These are phyloP conservation scores for Hyppa rectilinea DNA, from an alignment of 2,888 invertebrate genomes.

Conservation along the genomic window DNA sequence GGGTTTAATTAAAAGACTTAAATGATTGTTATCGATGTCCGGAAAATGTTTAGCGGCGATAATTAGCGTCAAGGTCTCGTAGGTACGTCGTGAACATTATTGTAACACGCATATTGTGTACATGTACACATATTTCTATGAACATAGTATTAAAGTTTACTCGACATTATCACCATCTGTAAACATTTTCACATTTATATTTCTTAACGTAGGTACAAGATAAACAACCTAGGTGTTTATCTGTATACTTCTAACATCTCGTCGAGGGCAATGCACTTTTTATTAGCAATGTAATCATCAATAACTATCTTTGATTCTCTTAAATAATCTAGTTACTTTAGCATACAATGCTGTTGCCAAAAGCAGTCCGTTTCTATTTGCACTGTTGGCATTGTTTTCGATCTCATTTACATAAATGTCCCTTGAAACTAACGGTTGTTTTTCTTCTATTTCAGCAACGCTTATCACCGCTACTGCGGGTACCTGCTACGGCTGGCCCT, in stretches of 20 bases:
- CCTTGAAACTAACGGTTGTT: slow-evolving; percentile 35
- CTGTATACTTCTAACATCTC: slow-evolving; percentile 53
- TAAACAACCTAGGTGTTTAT: too few species aligned
- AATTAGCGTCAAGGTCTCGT: slow-evolving; percentile 60
- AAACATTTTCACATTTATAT: slow-evolving; percentile 63
- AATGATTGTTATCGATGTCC: slow-evolving; percentile 49
- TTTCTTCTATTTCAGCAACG: slow-evolving; percentile 84
- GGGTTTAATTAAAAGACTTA: slow-evolving; percentile 43
- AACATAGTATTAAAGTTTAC: slow-evolving; percentile 46
- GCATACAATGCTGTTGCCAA: slow-evolving; percentile 59
- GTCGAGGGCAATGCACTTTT: slow-evolving; percentile 65
- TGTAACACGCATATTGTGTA: slow-evolving; percentile 38
- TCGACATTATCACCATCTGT: slow-evolving; percentile 60
- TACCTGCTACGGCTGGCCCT: slow-evolving; percentile 91
- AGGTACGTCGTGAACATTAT: slow-evolving; percentile 29
- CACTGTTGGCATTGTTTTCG: slow-evolving; percentile 52
- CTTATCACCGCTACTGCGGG: slow-evolving; percentile 90
- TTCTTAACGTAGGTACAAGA: slow-evolving; percentile 55
- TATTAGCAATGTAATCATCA: slow-evolving; percentile 59
- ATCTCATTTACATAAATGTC: slow-evolving; percentile 30
- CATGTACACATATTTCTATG: slow-evolving; percentile 15
- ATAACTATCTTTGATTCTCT: slow-evolving; percentile 47
- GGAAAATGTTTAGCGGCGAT: slow-evolving; percentile 46
- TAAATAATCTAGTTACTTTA: slow-evolving; percentile 44
- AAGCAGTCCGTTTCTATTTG: slow-evolving; percentile 57